These are phyloP conservation scores for Neolamprologus toae DNA, from an alignment of 2,113 vertebrate species.

Conservation along the genomic window DNA sequence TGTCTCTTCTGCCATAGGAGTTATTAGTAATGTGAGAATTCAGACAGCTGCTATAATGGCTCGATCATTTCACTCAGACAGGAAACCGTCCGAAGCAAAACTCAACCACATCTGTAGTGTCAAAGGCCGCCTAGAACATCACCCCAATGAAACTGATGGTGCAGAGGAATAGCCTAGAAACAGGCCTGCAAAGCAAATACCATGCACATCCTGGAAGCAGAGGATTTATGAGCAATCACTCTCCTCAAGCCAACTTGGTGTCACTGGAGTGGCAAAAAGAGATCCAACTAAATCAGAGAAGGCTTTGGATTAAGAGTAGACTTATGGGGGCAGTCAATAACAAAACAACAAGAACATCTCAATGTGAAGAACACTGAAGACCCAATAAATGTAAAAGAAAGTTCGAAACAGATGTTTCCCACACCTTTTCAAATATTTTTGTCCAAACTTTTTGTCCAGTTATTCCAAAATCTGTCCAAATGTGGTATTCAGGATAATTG, in stretches of 20 bases:
- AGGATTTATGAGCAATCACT: background rate
- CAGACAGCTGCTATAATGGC: rapidly evolving
- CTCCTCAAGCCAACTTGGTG: background rate
- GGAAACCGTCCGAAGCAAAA: background rate
- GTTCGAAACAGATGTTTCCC: rapidly evolving
- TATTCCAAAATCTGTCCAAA: rapidly evolving
- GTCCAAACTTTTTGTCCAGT: background rate
- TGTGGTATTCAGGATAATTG: background rate
- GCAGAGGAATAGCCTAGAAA: background rate
- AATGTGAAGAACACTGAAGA: background rate
- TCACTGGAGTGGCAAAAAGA: background rate
- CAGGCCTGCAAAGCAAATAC: background rate
- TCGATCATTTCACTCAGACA: background rate
- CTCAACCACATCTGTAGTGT: background rate
- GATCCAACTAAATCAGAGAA: background rate
- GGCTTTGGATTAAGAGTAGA: background rate
- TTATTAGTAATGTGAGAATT: background rate
- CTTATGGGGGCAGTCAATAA: background rate
- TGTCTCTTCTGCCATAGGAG: rapidly evolving
- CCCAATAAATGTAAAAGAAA: background rate
- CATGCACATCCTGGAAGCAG: background rate
- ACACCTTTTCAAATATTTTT: background rate
- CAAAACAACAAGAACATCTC: rapidly evolving
- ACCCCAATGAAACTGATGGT: background rate
- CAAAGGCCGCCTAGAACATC: rapidly evolving